Base-by-base conservation (phyloP, 2,888 invertebrate genomes). In the Eueremaeus valkanovi region DNA sequence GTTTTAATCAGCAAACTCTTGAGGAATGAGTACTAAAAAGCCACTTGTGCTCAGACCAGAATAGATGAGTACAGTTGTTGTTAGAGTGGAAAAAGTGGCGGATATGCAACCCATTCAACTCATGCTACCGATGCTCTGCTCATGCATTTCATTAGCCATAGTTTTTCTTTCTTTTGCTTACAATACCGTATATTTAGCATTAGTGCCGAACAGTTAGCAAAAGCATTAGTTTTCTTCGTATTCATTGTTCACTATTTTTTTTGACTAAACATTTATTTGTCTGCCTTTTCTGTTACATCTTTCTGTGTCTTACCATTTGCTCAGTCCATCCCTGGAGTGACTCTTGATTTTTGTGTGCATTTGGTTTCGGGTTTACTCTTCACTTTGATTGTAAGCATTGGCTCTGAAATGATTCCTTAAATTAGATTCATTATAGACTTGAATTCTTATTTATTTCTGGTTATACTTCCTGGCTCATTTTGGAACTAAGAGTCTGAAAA, bases 1-100 rank as follows among this genome's bases (percentile, higher is more conserved):
- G 13, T 68, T 68, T 68, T 68, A 68, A 68, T 68, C 68, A 68
- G 42, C 13, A 68, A 68, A 68, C 68, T 68, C 68, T 68, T 68
- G 68, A 68, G 68, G 42, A 16, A 36, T 68, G 40, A 42, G 42
- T n/a, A 40, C 68, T 68, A 68, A 68, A 66, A 68, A 63, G 68
- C 24, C 42, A 68, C n/a, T 68, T 61, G 61, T 61, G 18, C 31
- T 31, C 29, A 61, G 18, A 3, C 13, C n/a, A 27, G 58, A 58
- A 58, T 49, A 49, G 49, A 55, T 21, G 55, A 27, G 21, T 8
- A 21, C 6, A n/a, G 9, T 55, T 55, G 27, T 24, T 55, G 24
- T 27, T 3, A 63, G 5, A 63, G n/a, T n/a, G 27, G 27, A 24
- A 24, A 27, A 11, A 9, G 33, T 31, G n/a, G 16, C 63, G n/a